Percentiles rank a stretch among this genome's conserved stretches.
Conservation (phyloP, 2,113 vertebrate genomes). For the Barnardius zonarius region DNA sequence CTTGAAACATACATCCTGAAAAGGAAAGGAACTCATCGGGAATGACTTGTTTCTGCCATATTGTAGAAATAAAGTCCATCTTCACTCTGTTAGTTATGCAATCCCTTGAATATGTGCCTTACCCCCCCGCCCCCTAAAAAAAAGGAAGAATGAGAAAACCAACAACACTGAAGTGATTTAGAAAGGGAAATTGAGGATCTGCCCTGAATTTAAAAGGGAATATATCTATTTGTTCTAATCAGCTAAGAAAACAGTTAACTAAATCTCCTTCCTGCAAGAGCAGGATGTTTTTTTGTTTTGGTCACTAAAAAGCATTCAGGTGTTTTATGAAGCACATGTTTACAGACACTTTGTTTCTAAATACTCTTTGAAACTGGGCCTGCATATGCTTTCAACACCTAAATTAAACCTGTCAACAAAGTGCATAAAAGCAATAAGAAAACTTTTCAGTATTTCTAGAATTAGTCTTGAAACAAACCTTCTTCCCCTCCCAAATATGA, state of each 20-base stretch:
- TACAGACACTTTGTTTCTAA: not conserved
- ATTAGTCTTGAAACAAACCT: not conserved
- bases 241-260: not conserved
- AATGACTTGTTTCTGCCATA: not conserved
- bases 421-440: not conserved
- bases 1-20: not conserved
- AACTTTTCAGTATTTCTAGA: not conserved
- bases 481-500: not conserved
- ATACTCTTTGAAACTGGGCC: not conserved
- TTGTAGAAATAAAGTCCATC: not conserved
- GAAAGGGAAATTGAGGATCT: not conserved
- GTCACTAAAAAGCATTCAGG: not conserved
- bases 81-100: not conserved
- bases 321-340: not conserved
- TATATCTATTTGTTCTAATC: not conserved
- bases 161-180: not conserved
- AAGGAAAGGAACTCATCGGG: not conserved
- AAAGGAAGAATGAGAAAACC: not conserved
- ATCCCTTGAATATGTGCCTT: not conserved
- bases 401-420: not conserved
- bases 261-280: not conserved
- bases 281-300: not conserved
- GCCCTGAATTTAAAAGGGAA: not conserved
- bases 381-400: not conserved
- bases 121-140: not conserved